These are phyloP conservation scores for Nemotelus pantherinus DNA, from an alignment of 2,888 invertebrate genomes.

Conservation along the genomic window DNA sequence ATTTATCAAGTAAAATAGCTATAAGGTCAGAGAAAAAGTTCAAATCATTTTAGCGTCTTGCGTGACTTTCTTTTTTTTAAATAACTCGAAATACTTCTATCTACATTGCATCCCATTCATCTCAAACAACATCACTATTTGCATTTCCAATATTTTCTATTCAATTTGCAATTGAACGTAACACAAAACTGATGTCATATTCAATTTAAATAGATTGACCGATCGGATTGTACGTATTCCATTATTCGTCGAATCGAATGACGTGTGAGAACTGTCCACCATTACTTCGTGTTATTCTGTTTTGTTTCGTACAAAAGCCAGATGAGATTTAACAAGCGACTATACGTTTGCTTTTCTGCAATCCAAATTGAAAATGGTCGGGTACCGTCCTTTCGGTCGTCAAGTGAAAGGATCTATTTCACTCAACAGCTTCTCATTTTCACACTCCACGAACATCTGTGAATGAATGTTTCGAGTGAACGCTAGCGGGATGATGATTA, in stretches of 20 bases:
- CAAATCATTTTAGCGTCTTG: no score
- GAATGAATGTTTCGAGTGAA: constrained; percentile 10
- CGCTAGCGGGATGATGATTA: constrained; percentile 7
- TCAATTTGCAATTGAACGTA: no score
- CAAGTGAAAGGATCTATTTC: constrained; percentile 25
- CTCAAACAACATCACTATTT: no score
- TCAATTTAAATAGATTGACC: constrained; percentile 20
- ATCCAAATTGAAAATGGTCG: neutral
- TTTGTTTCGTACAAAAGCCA: neutral
- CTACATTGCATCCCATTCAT: no score
- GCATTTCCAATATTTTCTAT: no score
- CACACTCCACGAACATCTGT: constrained; percentile 7
- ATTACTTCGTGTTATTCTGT: neutral
- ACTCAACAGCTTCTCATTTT: constrained; percentile 27
- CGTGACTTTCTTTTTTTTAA: no score
- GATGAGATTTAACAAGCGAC: neutral
- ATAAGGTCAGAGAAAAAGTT: no score
- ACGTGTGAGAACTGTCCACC: neutral
- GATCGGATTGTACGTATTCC: neutral
- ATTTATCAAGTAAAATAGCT: no score
- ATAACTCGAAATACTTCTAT: no score
- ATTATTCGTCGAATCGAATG: neutral
- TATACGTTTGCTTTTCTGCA: neutral
- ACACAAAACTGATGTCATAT: neutral
- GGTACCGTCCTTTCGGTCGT: constrained; percentile 9